Evolutionary conservation across 1,140 invertebrate genomes (phyloP).

Genomic region (Atta cephalotes): DNA sequence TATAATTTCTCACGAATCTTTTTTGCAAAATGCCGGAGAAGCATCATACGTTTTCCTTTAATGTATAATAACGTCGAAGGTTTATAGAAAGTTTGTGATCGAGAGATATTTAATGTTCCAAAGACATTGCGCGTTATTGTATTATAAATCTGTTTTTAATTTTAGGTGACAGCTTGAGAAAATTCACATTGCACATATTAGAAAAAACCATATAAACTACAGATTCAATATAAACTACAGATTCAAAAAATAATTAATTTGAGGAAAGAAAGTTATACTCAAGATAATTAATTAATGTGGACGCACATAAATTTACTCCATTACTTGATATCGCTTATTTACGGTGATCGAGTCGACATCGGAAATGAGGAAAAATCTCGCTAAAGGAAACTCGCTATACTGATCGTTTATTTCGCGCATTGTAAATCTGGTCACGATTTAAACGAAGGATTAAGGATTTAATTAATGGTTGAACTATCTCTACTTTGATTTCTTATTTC

Average conservation of each 20-base stretch:
- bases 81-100: neutral
- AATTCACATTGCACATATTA: neutral
- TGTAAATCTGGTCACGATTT: constrained; percentile 28
- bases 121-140: neutral
- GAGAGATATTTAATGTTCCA: neutral
- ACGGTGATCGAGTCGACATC: neutral
- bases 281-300: neutral
- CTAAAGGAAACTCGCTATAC: constrained; percentile 4
- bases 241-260: neutral
- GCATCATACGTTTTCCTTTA: neutral
- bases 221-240: neutral
- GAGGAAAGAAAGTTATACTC: neutral
- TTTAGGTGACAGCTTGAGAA: neutral
- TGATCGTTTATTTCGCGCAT: constrained; percentile 15
- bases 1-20: neutral
- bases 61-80: neutral
- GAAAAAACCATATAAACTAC: neutral
- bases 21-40: neutral
- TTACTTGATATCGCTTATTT: neutral
- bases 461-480: constrained; percentile 34
- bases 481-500: constrained; percentile 38
- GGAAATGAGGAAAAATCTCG: constrained; percentile 15
- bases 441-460: constrained; percentile 20
- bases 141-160: constrained; percentile 10
- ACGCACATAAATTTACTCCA: neutral